These are phyloP conservation scores for Amazona guildingii DNA, from an alignment of 2,113 vertebrate genomes.

Conservation along the genomic window DNA sequence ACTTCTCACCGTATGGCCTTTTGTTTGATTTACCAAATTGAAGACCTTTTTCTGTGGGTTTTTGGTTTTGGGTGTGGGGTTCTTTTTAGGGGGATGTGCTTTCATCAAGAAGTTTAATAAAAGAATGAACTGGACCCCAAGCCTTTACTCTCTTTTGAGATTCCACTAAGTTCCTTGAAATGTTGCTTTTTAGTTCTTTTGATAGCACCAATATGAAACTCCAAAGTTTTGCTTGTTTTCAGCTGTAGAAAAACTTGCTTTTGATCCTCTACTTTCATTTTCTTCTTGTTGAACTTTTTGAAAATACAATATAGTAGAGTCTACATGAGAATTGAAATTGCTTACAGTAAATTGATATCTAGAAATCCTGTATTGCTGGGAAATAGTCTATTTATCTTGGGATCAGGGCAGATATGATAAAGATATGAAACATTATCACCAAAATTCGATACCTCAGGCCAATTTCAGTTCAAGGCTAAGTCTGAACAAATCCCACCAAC, in stretches of 20 bases:
- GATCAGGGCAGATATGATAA: constrained; percentile 41
- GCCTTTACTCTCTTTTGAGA: neutral
- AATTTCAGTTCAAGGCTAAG: constrained; percentile 14
- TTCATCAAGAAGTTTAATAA: neutral
- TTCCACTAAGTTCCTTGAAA: neutral
- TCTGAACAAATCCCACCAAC: neutral
- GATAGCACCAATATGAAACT: neutral
- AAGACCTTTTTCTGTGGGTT: neutral
- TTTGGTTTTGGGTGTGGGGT: neutral
- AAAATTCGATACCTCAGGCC: neutral
- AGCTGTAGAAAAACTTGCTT: neutral
- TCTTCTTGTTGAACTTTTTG: constrained; percentile 3
- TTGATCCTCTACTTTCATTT: constrained; percentile 46
- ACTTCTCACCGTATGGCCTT: neutral
- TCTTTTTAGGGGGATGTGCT: neutral
- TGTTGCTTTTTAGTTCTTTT: neutral
- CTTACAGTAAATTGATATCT: constrained; percentile 51
- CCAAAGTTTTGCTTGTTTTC: neutral
- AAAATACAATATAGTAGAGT: constrained; percentile 36
- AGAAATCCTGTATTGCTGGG: neutral
- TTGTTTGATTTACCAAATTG: neutral
- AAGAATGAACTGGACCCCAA: neutral
- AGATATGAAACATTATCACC: constrained; percentile 41
- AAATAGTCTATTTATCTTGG: constrained; percentile 33
- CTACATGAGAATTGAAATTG: constrained; percentile 36